These are phyloP conservation scores for Pitta sordida DNA, from an alignment of 2,113 vertebrate species.

Conservation along the genomic window DNA sequence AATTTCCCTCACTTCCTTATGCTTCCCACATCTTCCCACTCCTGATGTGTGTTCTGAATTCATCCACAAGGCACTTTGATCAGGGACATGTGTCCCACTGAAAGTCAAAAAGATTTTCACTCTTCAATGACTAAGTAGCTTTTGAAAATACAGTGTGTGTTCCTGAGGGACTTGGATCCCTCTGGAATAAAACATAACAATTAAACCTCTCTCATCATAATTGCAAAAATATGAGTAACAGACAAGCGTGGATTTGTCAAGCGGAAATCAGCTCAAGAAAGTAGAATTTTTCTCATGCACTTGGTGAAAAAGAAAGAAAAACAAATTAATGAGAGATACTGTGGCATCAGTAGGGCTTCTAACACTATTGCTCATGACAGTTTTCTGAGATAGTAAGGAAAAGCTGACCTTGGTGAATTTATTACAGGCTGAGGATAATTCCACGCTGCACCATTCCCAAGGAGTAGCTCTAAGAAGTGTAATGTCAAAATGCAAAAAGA, in stretches of 20 bases:
- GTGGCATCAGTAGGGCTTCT: not conserved
- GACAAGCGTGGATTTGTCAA: not conserved
- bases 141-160: not conserved
- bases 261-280: not conserved
- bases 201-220: not conserved
- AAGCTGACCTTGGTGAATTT: not conserved
- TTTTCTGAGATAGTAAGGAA: not conserved
- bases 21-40: not conserved
- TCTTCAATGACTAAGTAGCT: conserved; percentile 4
- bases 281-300: not conserved
- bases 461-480: not conserved
- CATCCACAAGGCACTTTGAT: not conserved
- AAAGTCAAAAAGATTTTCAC: not conserved
- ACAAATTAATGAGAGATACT: not conserved
- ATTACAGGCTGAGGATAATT: not conserved
- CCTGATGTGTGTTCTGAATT: not conserved
- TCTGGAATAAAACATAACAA: not conserved
- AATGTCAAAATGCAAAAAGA: not conserved
- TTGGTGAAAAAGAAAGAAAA: not conserved
- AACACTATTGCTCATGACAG: not conserved
- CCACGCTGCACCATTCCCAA: not conserved
- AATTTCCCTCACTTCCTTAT: not conserved
- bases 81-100: not conserved
- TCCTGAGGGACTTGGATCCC: not conserved
- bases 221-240: not conserved